These are phyloP conservation scores for Phania funesta DNA, from an alignment of 2,888 invertebrate genomes.

Conservation along the genomic window DNA sequence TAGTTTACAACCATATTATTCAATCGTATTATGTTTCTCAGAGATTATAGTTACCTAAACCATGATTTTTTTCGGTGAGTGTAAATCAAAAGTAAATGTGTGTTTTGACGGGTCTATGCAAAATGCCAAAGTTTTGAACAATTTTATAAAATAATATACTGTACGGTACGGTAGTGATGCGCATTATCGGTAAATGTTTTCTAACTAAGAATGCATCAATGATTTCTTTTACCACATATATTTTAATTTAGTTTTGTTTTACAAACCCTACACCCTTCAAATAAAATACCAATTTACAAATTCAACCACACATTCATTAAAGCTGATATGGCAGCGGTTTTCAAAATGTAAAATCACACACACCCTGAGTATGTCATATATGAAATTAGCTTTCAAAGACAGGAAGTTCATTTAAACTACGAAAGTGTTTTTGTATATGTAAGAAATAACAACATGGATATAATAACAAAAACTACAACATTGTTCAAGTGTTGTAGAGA, in stretches of 20 bases:
- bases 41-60: too few relatives aligned
- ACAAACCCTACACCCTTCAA: not conserved
- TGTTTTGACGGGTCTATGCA: too few relatives aligned
- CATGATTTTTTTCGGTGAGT: too few relatives aligned
- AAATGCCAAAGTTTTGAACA: too few relatives aligned
- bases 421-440: not conserved
- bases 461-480: not conserved
- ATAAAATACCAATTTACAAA: not conserved
- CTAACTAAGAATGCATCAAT: too few relatives aligned
- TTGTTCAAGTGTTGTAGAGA: not conserved
- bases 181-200: too few relatives aligned
- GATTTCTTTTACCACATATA: not conserved
- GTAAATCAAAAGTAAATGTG: too few relatives aligned
- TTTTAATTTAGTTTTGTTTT: not conserved
- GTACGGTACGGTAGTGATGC: too few relatives aligned
- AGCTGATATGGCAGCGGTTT: conserved; percentile 19
- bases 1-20: too few relatives aligned
- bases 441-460: not conserved
- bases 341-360: not conserved
- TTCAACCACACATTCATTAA: not conserved
- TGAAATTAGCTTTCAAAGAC: conserved; percentile 20
- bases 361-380: not conserved
- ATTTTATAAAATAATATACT: too few relatives aligned
- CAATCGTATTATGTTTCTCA: too few relatives aligned
- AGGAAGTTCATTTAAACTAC: conserved; percentile 7